Conservation (phyloP, 1,140 invertebrate species). For the Lepidurus couesii region DNA sequence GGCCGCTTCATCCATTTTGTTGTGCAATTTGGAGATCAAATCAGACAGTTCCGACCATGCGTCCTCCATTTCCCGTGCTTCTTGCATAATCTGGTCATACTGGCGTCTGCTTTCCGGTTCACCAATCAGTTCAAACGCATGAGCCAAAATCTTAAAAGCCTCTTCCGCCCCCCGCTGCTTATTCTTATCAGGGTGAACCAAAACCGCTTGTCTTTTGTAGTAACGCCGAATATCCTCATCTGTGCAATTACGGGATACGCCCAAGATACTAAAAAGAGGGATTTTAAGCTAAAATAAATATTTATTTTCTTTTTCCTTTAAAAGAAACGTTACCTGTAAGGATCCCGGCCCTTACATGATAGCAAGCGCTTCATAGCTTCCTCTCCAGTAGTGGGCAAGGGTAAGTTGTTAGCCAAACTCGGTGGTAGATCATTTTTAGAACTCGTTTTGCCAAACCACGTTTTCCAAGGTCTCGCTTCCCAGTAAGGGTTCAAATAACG, state of each 20-base stretch:
- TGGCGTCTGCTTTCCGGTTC: slow-evolving; percentile 57
- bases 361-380: slow-evolving; percentile 88
- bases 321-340: slow-evolving; percentile 59
- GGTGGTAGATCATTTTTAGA: slow-evolving; percentile 41
- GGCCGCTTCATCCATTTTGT: slow-evolving; percentile 88
- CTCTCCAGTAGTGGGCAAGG: slow-evolving; percentile 79
- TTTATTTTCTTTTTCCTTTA: neutral
- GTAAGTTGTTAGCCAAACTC: slow-evolving; percentile 70
- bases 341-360: slow-evolving; percentile 89
- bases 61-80: slow-evolving; percentile 58
- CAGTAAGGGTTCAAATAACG: slow-evolving; percentile 24
- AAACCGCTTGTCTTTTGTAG: slow-evolving; percentile 83
- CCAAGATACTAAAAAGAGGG: slow-evolving; percentile 64
- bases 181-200: slow-evolving; percentile 94
- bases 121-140: slow-evolving; percentile 89
- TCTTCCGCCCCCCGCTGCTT: slow-evolving; percentile 88
- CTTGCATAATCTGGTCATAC: slow-evolving; percentile 39
- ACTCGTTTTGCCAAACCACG: neutral
- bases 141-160: slow-evolving; percentile 89
- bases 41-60: slow-evolving; percentile 76
- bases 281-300: neutral
- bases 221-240: slow-evolving; percentile 93
- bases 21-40: slow-evolving; percentile 74
- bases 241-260: slow-evolving; percentile 72
- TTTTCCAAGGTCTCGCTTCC: slow-evolving; percentile 24